A percentile compares a stretch with the other conserved stretches of the same genome.
These are phyloP conservation scores for Pseudomyrmex sp. DNA, from an alignment of 1,140 invertebrate species.

Conservation along the genomic window DNA sequence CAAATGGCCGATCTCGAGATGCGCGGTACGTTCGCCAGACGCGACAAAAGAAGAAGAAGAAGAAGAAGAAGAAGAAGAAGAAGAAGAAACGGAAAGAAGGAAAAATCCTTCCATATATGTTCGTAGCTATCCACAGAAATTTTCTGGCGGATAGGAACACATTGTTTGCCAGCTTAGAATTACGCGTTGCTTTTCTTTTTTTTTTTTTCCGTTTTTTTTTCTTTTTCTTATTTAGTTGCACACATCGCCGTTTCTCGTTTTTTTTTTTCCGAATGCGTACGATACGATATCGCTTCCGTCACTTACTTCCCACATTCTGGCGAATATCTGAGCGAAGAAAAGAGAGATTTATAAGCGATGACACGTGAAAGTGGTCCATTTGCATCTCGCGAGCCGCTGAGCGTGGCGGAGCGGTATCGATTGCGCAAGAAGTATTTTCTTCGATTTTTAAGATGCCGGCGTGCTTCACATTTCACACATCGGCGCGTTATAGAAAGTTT, in stretches of 20 bases:
- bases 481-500: constrained; percentile 27
- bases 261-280: constrained; percentile 9
- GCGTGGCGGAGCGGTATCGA: constrained; percentile 68
- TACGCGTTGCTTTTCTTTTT: not conserved
- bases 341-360: constrained; percentile 60
- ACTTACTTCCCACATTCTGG: too few species aligned
- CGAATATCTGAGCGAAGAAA: constrained; percentile 18
- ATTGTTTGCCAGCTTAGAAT: constrained; percentile 56
- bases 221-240: constrained; percentile 14
- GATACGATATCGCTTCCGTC: constrained; percentile 21
- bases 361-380: constrained; percentile 58
- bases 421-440: constrained; percentile 52
- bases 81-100: not conserved
- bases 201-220: constrained; percentile 24
- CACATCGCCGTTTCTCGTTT: constrained; percentile 8
- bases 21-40: constrained; percentile 53
- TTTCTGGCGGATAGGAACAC: constrained; percentile 21
- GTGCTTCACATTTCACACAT: constrained; percentile 25
- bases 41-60: constrained; percentile 63
- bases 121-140: constrained; percentile 45
- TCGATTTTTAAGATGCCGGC: constrained; percentile 36
- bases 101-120: constrained; percentile 10
- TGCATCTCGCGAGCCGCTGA: constrained; percentile 67
- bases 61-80: not conserved
- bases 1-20: constrained; percentile 73